These are phyloP conservation scores for Amiota minor DNA, from an alignment of 2,888 invertebrate genomes.

Conservation along the genomic window DNA sequence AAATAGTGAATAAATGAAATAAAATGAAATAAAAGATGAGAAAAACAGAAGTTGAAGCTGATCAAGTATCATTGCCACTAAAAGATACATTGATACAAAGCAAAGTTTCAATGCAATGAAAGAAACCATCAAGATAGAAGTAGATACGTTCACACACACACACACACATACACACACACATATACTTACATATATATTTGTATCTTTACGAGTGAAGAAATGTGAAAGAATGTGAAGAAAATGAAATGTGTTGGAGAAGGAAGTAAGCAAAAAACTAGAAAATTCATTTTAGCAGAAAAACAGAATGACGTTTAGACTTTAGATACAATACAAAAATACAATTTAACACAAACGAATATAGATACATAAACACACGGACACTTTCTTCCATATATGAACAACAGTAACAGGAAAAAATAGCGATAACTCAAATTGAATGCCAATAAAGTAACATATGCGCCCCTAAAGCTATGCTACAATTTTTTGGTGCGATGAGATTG, in stretches of 20 bases:
- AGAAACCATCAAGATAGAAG: neutral
- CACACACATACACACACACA: too few species aligned
- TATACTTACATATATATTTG: neutral
- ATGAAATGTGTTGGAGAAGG: constrained; percentile 1
- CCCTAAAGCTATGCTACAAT: constrained; percentile 52
- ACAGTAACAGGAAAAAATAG: constrained; percentile 61
- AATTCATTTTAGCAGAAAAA: constrained; percentile 38
- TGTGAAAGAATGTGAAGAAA: neutral
- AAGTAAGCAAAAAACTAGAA: constrained; percentile 15
- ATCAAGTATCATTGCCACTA: constrained; percentile 29
- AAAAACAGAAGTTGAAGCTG: neutral
- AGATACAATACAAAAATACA: constrained; percentile 17
- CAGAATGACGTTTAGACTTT: constrained; percentile 42
- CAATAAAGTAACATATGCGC: constrained; percentile 69
- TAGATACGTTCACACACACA: neutral
- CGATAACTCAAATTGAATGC: constrained; percentile 71
- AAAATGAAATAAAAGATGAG: constrained; percentile 13
- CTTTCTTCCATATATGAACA: too few species aligned
- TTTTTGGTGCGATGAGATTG: neutral
- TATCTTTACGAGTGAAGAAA: neutral
- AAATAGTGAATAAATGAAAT: neutral
- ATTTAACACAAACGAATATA: constrained; percentile 23
- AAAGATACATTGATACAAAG: constrained; percentile 20
- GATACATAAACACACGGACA: constrained; percentile 36
- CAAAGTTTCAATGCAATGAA: neutral